phyloP scores from a whole-genome alignment of 2,113 vertebrate genomes.

The Eolophus roseicapilla region DNA sequence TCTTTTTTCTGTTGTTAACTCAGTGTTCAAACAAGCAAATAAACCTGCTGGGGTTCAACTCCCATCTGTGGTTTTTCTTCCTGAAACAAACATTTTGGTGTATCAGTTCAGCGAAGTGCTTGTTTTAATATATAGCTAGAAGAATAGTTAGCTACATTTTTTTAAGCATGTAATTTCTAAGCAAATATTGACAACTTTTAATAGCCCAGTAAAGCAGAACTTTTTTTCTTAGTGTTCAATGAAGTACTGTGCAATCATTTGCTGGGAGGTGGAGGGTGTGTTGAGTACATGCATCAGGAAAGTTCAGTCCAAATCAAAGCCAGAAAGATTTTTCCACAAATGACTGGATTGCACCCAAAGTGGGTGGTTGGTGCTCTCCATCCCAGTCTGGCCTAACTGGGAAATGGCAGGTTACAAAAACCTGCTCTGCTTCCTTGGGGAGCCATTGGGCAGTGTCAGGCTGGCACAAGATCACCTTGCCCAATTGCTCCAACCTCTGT shows the following conservation, averaged over 20 bases:
- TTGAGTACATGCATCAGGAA: rapidly evolving
- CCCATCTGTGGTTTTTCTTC: neutral
- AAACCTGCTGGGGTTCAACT: neutral
- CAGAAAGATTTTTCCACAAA: neutral
- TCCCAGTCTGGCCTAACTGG: neutral
- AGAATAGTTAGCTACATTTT: neutral
- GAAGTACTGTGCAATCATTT: neutral
- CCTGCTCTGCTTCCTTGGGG: neutral
- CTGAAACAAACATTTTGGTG: neutral
- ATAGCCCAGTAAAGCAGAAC: neutral
- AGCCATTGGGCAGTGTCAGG: neutral
- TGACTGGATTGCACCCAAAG: neutral
- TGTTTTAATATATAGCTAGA: neutral
- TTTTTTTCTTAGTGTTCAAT: neutral
- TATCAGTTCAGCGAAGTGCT: neutral
- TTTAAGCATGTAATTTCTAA: neutral
- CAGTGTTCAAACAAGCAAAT: neutral
- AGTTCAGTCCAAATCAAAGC: neutral
- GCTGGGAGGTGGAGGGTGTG: too few species aligned
- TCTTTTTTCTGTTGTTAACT: neutral
- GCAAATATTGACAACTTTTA: neutral
- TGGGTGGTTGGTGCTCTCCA: neutral
- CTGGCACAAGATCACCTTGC: neutral
- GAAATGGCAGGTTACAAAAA: neutral
- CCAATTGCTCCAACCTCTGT: neutral